A percentile compares a stretch with the other conserved stretches of the same genome.
These are phyloP conservation scores for Steinernema carpocapsae DNA, from an alignment of 2,888 invertebrate genomes.

Conservation along the genomic window DNA sequence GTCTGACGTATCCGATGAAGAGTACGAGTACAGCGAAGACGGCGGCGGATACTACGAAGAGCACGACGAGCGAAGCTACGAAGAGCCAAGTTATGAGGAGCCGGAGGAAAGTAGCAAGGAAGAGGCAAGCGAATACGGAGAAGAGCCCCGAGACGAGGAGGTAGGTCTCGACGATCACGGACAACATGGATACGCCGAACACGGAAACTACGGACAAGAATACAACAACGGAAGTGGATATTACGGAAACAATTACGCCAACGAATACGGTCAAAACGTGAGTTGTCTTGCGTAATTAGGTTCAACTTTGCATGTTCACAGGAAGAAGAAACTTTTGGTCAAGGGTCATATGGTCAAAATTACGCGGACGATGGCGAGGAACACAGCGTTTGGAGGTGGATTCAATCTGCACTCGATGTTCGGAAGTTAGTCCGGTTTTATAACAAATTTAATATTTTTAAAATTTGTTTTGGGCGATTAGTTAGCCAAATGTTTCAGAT, in stretches of 20 bases:
- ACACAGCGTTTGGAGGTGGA: neutral
- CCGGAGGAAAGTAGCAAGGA: neutral
- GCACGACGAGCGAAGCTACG: neutral
- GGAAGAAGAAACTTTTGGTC: neutral
- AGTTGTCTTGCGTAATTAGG: no score
- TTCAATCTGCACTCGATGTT: constrained; percentile 11
- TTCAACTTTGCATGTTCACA: no score
- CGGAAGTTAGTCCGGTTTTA: no score
- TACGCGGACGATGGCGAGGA: constrained; percentile 15
- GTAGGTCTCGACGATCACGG: neutral
- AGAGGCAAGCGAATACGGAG: neutral
- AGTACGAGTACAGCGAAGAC: constrained; percentile 4
- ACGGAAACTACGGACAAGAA: neutral
- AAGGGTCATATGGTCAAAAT: neutral
- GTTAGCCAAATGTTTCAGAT: neutral
- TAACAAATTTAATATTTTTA: neutral
- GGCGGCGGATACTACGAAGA: constrained; percentile 1
- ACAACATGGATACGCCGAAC: neutral
- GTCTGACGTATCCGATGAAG: constrained; percentile 21
- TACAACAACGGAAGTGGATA: neutral
- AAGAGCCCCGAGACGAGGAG: neutral
- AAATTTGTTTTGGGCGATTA: neutral
- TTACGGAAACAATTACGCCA: neutral
- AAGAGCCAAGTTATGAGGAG: constrained; percentile 13
- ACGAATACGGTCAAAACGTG: neutral